Conservation (phyloP, 2,888 invertebrate species). For the Hemistola chrysoprasaria region DNA sequence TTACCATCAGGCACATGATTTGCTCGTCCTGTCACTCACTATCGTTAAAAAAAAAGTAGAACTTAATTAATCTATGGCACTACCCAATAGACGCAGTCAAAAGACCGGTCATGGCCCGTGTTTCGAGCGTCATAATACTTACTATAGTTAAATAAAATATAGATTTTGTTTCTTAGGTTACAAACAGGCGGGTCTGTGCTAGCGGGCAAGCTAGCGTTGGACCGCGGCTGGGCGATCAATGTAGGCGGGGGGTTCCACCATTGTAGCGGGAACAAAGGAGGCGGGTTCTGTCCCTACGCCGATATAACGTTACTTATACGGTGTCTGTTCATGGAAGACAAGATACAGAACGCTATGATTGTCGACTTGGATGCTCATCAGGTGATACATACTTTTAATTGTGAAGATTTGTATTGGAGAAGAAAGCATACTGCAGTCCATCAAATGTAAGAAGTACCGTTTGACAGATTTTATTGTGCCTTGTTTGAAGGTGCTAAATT, state of each 20-base stretch:
- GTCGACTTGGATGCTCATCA: slow-evolving; percentile 96
- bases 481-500: too few species aligned
- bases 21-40: too few species aligned
- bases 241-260: slow-evolving; percentile 97
- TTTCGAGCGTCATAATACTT: too few species aligned
- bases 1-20: too few species aligned
- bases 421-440: too few species aligned
- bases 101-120: too few species aligned
- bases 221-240: slow-evolving; percentile 94
- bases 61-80: too few species aligned
- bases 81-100: too few species aligned
- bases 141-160: background rate
- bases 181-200: slow-evolving; percentile 93
- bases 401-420: too few species aligned
- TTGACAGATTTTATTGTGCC: too few species aligned
- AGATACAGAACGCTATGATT: slow-evolving; percentile 89
- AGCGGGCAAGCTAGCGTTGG: slow-evolving; percentile 91
- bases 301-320: slow-evolving; percentile 91
- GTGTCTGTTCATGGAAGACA: slow-evolving; percentile 82
- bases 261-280: slow-evolving; percentile 88
- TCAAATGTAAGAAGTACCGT: slow-evolving; percentile 1
- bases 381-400: too few species aligned
- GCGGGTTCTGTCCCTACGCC: slow-evolving; percentile 95
- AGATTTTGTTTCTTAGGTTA: slow-evolving; percentile 64
- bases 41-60: too few species aligned